A percentile compares a stretch with the other conserved stretches of the same genome.
phyloP scores from a whole-genome alignment of 2,797 vertebrate species.

The Gastrophryne carolinensis region DNA sequence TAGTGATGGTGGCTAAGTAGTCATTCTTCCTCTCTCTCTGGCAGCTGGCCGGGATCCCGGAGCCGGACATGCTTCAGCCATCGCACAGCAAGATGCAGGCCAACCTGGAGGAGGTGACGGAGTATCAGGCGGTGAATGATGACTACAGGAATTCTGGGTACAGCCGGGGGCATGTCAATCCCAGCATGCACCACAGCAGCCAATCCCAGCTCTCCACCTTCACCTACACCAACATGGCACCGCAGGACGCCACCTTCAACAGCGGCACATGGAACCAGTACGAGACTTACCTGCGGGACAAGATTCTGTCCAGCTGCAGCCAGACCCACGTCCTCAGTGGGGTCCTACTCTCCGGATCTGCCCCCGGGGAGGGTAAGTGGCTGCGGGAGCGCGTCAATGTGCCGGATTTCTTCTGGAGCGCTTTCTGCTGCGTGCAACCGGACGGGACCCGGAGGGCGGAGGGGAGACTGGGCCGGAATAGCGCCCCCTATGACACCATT shows the following conservation, averaged over 20 bases:
- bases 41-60: constrained; percentile 13
- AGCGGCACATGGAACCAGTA: constrained; percentile 39
- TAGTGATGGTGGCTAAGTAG: no score
- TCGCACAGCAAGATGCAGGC: background rate
- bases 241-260: constrained; percentile 33
- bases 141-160: constrained; percentile 38
- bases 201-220: constrained; percentile 42
- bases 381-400: constrained; percentile 35
- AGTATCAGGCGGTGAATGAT: constrained; percentile 38
- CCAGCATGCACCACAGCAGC: constrained; percentile 36
- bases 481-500: constrained; percentile 6
- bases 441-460: background rate
- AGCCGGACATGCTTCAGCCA: constrained; percentile 23
- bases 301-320: constrained; percentile 19
- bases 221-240: constrained; percentile 48
- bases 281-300: constrained; percentile 24
- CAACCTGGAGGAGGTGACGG: background rate
- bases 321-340: constrained; percentile 35
- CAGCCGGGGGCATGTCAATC: constrained; percentile 35
- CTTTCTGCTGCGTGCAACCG: constrained; percentile 6
- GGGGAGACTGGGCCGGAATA: constrained; percentile 11
- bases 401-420: constrained; percentile 41
- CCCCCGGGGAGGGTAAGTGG: constrained; percentile 24
- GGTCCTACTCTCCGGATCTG: constrained; percentile 26
- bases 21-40: background rate